Evolutionary conservation across 2,113 vertebrate species (phyloP).

Genomic region (Trichechus manatus): DNA sequence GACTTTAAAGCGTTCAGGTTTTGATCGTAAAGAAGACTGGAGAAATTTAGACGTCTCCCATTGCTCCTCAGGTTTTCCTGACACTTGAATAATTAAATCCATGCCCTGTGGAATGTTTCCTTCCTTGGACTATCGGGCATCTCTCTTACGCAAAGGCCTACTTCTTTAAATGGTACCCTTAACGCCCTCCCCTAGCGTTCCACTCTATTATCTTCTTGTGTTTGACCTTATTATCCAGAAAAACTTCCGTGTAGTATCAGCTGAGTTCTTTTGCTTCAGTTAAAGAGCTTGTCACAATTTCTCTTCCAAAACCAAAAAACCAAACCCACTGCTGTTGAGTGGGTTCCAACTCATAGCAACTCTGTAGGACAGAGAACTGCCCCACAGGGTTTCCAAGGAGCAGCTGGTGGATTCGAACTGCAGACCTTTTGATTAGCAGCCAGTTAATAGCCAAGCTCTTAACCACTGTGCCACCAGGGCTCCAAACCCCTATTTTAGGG

Average conservation of each 20-base stretch:
- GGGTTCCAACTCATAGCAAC: too few relatives aligned
- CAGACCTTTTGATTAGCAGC: too few relatives aligned
- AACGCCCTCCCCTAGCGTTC: accelerated
- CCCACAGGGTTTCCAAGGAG: too few relatives aligned
- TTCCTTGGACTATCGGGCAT: not conserved
- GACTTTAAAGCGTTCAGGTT: conserved; percentile 1
- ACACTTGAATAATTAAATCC: conserved; percentile 17
- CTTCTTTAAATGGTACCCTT: not conserved
- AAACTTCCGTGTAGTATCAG: not conserved
- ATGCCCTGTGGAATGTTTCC: not conserved
- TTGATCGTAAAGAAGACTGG: not conserved
- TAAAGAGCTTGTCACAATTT: conserved; percentile 9
- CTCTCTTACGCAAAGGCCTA: not conserved
- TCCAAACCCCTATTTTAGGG: not conserved
- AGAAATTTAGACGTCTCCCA: not conserved
- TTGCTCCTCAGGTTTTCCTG: conserved; percentile 34
- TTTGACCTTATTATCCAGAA: not conserved
- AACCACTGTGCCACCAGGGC: too few relatives aligned
- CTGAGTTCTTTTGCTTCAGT: not conserved
- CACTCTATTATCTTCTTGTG: not conserved
- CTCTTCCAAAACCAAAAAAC: not conserved
- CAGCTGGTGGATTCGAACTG: too few relatives aligned
- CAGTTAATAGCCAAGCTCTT: too few relatives aligned
- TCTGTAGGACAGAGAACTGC: too few relatives aligned
- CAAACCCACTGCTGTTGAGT: too few relatives aligned